These are phyloP conservation scores for Itoplectis maculator DNA, from an alignment of 2,888 invertebrate genomes.

Conservation along the genomic window DNA sequence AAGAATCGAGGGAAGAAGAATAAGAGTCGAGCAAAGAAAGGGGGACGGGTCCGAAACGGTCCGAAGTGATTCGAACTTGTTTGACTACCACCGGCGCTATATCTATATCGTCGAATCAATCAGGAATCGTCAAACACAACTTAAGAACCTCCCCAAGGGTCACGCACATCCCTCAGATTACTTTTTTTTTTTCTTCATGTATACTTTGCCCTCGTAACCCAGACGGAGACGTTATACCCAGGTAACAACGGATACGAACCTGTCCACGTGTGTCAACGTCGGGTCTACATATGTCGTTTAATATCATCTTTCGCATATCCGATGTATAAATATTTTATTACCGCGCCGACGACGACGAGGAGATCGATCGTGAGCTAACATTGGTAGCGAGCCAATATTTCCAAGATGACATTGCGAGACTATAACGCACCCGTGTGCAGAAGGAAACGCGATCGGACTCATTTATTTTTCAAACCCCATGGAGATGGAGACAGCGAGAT, in stretches of 20 bases:
- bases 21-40: not conserved
- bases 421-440: not conserved
- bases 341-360: slow-evolving; percentile 18
- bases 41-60: not conserved
- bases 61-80: not conserved
- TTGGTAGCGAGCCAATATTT: slow-evolving; percentile 48
- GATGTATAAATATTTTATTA: slow-evolving; percentile 56
- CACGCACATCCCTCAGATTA: not conserved
- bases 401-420: slow-evolving; percentile 7
- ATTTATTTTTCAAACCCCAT: slow-evolving; percentile 21
- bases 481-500: too few relatives aligned
- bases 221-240: not conserved
- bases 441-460: not conserved
- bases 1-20: not conserved
- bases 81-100: not conserved
- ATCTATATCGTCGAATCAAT: slow-evolving; percentile 26
- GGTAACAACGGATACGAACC: not conserved
- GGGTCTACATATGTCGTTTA: slow-evolving; percentile 21
- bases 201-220: not conserved
- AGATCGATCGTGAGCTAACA: slow-evolving; percentile 60
- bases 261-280: not conserved
- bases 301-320: slow-evolving; percentile 31
- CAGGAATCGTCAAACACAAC: not conserved
- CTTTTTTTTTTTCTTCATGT: slow-evolving; percentile 23
- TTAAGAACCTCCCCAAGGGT: not conserved